Conservation (phyloP, 2,797 vertebrate species). For the Ambastaia sidthimunki region DNA sequence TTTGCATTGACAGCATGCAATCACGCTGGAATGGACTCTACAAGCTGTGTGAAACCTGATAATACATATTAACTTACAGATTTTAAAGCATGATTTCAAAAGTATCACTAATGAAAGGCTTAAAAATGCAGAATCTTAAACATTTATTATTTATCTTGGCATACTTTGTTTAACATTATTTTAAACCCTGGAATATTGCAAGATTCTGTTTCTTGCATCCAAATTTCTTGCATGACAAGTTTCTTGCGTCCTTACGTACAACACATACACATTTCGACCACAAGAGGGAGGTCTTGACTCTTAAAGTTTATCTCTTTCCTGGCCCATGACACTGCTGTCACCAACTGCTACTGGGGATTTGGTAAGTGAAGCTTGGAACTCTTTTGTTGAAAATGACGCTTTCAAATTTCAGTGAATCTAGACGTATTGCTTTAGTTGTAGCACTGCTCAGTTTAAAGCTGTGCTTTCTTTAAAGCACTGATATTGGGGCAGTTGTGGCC, state of each 20-base stretch:
- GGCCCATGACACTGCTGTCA: conserved; percentile 41
- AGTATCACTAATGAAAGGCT: too few species aligned
- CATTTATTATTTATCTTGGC: too few species aligned
- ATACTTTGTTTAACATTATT: too few species aligned
- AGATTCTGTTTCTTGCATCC: not conserved
- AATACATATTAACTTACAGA: too few species aligned
- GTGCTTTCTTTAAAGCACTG: not conserved
- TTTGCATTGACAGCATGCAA: too few species aligned
- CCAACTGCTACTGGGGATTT: conserved; percentile 41
- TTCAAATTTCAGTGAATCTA: not conserved
- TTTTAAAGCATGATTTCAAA: too few species aligned
- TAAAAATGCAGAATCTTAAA: too few species aligned
- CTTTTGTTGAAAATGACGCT: not conserved
- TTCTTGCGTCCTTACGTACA: too few species aligned
- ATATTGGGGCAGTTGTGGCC: not conserved
- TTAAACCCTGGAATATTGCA: not conserved
- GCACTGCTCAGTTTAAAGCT: not conserved
- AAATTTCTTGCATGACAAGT: not conserved
- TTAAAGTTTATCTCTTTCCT: conserved; percentile 51
- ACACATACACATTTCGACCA: conserved; percentile 56
- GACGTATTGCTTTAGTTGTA: not conserved
- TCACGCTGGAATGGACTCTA: too few species aligned
- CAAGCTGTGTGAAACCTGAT: too few species aligned
- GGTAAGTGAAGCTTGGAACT: not conserved
- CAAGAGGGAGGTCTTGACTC: conserved; percentile 77